These are phyloP conservation scores for Holothuria glaberrima DNA, from an alignment of 35 echinoderm and acorn worm genomes.

Conservation along the genomic window DNA sequence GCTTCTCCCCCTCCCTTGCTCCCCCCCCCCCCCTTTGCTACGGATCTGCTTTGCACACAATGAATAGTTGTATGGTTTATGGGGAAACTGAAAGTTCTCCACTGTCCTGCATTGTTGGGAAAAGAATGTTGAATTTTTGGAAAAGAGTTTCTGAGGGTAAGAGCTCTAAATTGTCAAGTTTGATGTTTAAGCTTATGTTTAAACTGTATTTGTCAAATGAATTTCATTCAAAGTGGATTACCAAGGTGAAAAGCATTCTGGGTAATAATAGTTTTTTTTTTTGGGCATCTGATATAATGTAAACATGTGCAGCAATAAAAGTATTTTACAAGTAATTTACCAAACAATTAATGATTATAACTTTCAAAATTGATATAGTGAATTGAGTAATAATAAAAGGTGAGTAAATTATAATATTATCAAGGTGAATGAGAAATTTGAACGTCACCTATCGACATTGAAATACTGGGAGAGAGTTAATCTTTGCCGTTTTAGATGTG, in stretches of 20 bases:
- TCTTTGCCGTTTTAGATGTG: no score
- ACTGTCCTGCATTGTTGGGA: no score
- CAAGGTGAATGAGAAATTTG: neutral
- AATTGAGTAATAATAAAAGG: neutral
- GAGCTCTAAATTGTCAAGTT: neutral
- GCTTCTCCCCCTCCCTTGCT: no score
- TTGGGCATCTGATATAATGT: neutral
- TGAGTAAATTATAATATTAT: neutral
- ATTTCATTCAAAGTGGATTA: slow-evolving; percentile 3
- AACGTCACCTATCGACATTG: neutral
- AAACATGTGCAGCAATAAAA: neutral
- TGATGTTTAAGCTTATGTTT: neutral
- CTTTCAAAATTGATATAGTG: neutral
- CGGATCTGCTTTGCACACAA: no score
- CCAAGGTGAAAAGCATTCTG: neutral
- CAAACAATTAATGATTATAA: neutral
- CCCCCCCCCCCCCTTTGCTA: no score
- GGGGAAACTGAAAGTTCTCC: no score
- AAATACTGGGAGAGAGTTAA: neutral
- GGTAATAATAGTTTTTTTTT: neutral
- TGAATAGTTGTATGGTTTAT: no score
- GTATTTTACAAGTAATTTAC: neutral
- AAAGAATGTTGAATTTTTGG: neutral
- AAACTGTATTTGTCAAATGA: slow-evolving; percentile 2
- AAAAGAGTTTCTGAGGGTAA: neutral